A percentile compares a stretch with the other conserved stretches of the same genome.
Evolutionary conservation across 2,113 vertebrate species (phyloP).

Genomic region (Pterocles burchelli): DNA sequence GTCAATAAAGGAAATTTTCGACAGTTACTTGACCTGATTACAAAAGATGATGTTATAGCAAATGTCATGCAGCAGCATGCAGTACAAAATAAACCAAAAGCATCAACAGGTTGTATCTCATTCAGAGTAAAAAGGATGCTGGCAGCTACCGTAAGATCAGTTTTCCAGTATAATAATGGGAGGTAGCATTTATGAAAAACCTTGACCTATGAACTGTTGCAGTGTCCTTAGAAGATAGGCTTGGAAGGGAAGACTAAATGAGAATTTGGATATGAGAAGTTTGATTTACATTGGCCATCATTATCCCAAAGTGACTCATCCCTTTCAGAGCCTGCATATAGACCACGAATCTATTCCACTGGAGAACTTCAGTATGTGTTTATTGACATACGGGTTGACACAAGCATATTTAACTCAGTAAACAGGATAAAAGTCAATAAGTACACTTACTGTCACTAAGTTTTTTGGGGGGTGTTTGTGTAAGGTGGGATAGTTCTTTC

Average conservation of each 20-base stretch:
- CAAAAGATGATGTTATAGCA: constrained; percentile 44
- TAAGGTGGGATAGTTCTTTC: not conserved
- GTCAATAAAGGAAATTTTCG: constrained; percentile 75
- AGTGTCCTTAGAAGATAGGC: not conserved
- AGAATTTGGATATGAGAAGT: not conserved
- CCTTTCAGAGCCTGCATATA: not conserved
- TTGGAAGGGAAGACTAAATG: not conserved
- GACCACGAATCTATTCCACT: not conserved
- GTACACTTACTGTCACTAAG: not conserved
- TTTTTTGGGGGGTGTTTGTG: not conserved
- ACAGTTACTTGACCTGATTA: constrained; percentile 75
- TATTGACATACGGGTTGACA: not conserved
- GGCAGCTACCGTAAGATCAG: not conserved
- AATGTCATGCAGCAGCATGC: constrained; percentile 28
- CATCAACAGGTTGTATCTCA: constrained; percentile 38
- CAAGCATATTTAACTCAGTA: not conserved
- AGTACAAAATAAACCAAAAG: constrained; percentile 9
- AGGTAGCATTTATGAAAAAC: not conserved
- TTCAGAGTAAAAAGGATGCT: not conserved
- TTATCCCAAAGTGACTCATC: not conserved
- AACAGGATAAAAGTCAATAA: not conserved
- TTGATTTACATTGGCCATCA: not conserved
- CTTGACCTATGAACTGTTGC: not conserved
- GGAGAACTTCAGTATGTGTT: not conserved
- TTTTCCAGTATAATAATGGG: not conserved